A percentile compares a stretch with the other conserved stretches of the same genome.
These are phyloP conservation scores for Calcarius lapponicus DNA, from an alignment of 2,797 vertebrate species.

Conservation along the genomic window DNA sequence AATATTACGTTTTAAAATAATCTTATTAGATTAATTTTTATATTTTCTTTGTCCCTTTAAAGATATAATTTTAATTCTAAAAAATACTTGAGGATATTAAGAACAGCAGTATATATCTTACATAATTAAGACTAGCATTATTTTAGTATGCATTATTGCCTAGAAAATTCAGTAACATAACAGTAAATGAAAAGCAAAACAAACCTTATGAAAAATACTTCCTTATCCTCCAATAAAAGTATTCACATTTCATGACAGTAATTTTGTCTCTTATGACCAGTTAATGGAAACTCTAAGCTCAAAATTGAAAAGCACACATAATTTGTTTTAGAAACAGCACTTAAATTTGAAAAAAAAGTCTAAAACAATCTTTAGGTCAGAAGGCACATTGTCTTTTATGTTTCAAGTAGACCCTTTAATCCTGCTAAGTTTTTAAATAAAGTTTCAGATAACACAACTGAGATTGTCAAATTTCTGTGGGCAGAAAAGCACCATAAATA, in stretches of 20 bases:
- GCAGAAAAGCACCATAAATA: not conserved
- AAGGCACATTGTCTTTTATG: not conserved
- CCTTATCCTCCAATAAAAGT: not conserved
- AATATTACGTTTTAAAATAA: not conserved
- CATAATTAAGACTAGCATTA: not conserved
- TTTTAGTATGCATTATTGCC: not conserved
- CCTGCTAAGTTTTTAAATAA: not conserved
- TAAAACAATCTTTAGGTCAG: not conserved
- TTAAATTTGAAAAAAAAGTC: not conserved
- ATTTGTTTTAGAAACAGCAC: not conserved
- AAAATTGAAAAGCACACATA: not conserved
- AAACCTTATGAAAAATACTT: not conserved
- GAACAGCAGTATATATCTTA: not conserved
- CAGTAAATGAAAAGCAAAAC: not conserved
- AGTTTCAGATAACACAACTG: not conserved
- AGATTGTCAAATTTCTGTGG: not conserved
- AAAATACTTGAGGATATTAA: not conserved
- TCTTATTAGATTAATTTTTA: not conserved
- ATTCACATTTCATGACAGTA: not conserved
- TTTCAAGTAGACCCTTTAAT: not conserved
- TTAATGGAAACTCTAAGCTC: not conserved
- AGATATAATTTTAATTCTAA: not conserved
- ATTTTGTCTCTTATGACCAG: not conserved
- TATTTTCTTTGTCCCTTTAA: not conserved
- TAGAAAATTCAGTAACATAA: not conserved